These are phyloP conservation scores for Gymnarchus niloticus DNA, from an alignment of 2,113 vertebrate genomes.

Conservation along the genomic window DNA sequence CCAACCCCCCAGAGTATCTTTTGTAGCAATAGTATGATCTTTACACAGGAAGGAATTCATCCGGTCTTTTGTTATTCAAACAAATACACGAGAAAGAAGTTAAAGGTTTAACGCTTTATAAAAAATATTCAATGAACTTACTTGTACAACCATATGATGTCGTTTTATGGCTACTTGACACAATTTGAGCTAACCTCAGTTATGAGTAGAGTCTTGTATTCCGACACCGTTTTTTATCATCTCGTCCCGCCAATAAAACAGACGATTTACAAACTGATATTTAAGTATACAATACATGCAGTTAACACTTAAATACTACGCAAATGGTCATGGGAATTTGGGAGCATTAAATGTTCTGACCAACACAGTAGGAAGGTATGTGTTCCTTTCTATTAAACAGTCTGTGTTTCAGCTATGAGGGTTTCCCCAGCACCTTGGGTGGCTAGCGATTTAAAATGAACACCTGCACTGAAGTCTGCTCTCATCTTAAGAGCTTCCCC, in stretches of 20 bases:
- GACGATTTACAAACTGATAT: neutral
- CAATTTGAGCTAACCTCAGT: neutral
- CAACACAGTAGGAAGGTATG: neutral
- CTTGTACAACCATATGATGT: neutral
- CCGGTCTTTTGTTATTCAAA: neutral
- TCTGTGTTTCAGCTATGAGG: neutral
- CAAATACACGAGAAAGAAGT: neutral
- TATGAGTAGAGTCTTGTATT: neutral
- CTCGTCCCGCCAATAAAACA: neutral
- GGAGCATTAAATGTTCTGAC: neutral
- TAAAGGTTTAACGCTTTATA: neutral
- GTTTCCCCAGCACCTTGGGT: slow-evolving; percentile 4
- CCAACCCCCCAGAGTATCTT: no score
- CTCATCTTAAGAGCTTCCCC: slow-evolving; percentile 18
- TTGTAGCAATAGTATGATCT: no score
- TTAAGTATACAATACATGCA: neutral
- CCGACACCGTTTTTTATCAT: neutral
- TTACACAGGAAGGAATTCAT: neutral
- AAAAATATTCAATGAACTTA: neutral
- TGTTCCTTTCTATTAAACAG: neutral
- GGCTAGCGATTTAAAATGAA: slow-evolving; percentile 2
- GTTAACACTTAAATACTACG: neutral
- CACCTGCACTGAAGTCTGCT: neutral
- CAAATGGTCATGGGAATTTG: neutral
- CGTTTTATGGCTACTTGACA: neutral